phyloP scores from a whole-genome alignment of 2,113 vertebrate species.

The Scomber japonicus region DNA sequence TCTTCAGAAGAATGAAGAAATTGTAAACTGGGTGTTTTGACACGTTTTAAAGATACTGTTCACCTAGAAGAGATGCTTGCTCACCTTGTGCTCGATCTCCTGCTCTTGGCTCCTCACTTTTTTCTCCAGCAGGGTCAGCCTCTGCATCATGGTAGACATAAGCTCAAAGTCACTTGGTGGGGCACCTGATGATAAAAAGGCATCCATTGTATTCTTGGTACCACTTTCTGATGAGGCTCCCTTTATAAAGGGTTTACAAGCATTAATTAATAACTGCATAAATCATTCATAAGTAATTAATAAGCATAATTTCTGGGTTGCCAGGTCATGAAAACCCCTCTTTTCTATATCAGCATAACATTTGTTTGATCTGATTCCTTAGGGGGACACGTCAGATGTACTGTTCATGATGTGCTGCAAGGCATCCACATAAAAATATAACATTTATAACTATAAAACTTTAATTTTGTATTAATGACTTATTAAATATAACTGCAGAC shows the following conservation, averaged over 20 bases:
- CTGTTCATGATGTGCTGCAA: no score
- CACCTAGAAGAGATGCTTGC: not conserved
- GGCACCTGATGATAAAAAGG: slow-evolving; percentile 60
- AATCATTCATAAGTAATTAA: no score
- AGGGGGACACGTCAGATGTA: no score
- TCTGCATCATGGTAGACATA: slow-evolving; percentile 81
- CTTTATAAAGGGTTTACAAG: not conserved
- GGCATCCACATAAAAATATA: no score
- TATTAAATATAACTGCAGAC: no score
- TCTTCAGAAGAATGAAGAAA: slow-evolving; percentile 74
- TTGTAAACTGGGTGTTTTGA: not conserved
- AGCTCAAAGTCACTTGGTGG: slow-evolving; percentile 77
- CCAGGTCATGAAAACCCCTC: no score
- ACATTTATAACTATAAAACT: no score
- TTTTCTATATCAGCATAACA: no score
- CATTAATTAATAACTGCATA: not conserved
- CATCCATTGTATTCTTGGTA: not conserved
- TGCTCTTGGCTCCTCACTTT: slow-evolving; percentile 82
- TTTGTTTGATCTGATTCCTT: no score
- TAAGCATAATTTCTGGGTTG: no score
- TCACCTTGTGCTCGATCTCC: slow-evolving; percentile 88
- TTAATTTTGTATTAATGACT: no score
- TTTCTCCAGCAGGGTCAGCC: slow-evolving; percentile 85
- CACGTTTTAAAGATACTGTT: not conserved
- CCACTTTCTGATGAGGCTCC: not conserved